A percentile compares a stretch with the other conserved stretches of the same genome.
Conservation (phyloP, 2,888 invertebrate species). For the Monoplex corrugatus region DNA sequence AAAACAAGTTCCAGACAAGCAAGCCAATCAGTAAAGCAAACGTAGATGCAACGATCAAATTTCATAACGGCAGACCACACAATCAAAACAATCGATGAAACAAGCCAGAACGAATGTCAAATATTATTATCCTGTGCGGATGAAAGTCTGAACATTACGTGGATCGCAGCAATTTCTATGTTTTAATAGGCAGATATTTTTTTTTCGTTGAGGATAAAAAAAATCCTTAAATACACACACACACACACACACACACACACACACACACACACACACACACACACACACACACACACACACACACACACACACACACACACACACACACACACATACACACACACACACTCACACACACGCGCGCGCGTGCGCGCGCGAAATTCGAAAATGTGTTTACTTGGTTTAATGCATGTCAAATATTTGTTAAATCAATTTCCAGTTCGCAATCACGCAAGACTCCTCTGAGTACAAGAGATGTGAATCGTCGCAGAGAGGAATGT, state of each 20-base stretch:
- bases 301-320: not conserved
- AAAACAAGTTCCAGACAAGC: too few species aligned
- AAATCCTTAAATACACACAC: not conserved
- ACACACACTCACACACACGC: not conserved
- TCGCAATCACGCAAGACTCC: not conserved
- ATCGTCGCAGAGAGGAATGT: too few species aligned
- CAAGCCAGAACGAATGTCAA: not conserved
- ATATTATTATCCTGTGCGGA: too few species aligned
- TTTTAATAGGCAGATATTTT: not conserved
- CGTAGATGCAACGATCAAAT: too few species aligned
- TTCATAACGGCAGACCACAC: too few species aligned
- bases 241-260: slow-evolving; percentile 14
- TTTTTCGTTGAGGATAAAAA: not conserved
- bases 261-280: slow-evolving; percentile 18
- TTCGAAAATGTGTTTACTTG: too few species aligned
- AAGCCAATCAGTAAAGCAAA: too few species aligned
- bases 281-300: not conserved
- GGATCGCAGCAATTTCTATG: not conserved
- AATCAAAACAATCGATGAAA: not conserved
- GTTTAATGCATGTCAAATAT: too few species aligned
- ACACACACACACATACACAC: not conserved
- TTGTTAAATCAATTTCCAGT: too few species aligned
- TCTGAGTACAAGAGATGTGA: too few species aligned
- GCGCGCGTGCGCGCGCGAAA: too few species aligned
- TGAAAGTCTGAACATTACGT: too few species aligned